phyloP scores from a whole-genome alignment of 2,797 vertebrate genomes.

The Buceros bicornis region DNA sequence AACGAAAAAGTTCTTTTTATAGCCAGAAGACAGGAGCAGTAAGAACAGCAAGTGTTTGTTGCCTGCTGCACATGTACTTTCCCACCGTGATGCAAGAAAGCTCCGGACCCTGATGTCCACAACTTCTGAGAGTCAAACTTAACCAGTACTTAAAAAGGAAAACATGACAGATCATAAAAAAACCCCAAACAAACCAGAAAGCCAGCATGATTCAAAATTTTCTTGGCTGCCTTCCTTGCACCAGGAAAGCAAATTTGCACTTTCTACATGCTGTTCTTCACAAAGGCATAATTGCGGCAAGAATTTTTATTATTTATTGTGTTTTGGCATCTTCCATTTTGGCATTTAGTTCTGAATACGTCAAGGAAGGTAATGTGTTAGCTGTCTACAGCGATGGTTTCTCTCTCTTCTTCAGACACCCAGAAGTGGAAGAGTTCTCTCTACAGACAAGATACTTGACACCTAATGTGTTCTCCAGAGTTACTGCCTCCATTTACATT shows the following conservation, averaged over 20 bases:
- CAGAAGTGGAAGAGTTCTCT: neutral
- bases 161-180: neutral
- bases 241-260: neutral
- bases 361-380: neutral
- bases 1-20: neutral
- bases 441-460: neutral
- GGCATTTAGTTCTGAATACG: neutral
- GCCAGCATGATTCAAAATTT: neutral
- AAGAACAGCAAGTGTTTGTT: neutral
- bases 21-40: neutral
- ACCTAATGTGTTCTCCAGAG: neutral
- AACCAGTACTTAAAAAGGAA: neutral
- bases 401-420: neutral
- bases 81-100: neutral
- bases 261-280: neutral
- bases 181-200: neutral
- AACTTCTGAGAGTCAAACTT: neutral
- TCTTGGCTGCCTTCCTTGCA: neutral
- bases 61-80: neutral
- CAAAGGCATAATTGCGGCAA: neutral
- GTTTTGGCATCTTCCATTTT: neutral
- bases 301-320: neutral
- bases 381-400: neutral
- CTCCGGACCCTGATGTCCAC: neutral
- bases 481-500: neutral